Evolutionary conservation across 2,888 invertebrate species (phyloP).

Genomic region (Drosophila atroscutellata): DNA sequence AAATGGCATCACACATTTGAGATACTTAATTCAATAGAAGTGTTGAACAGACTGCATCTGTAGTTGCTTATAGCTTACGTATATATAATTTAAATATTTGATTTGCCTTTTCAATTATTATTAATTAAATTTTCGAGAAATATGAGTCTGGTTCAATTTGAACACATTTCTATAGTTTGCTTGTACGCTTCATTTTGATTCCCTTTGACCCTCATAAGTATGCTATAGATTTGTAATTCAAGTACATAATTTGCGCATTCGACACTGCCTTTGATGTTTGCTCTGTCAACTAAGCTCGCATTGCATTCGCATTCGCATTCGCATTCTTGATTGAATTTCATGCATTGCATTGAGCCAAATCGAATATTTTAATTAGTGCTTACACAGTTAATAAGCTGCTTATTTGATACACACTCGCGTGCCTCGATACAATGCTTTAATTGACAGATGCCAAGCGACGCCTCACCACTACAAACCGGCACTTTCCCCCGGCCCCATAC

Average conservation of each 20-base stretch:
- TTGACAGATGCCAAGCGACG: constrained; percentile 49
- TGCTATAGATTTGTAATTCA: constrained; percentile 42
- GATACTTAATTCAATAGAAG: too few relatives aligned
- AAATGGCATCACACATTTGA: too few relatives aligned
- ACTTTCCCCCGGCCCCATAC: background rate
- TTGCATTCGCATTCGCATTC: constrained; percentile 44
- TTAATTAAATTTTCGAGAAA: background rate
- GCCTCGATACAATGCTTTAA: constrained; percentile 26
- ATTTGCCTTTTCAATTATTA: background rate
- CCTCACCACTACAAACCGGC: background rate
- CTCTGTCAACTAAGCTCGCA: background rate
- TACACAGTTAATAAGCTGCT: constrained; percentile 14
- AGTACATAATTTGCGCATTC: constrained; percentile 18
- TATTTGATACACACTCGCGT: constrained; percentile 9
- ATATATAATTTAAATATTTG: background rate
- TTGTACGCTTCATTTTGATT: background rate
- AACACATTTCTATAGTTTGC: too few relatives aligned
- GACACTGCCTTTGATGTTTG: constrained; percentile 15
- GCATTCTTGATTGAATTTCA: constrained; percentile 3
- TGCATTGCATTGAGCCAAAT: constrained; percentile 25
- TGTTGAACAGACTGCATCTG: too few relatives aligned
- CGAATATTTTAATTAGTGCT: constrained; percentile 38
- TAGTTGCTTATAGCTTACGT: background rate
- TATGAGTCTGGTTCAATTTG: background rate
- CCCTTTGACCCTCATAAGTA: constrained; percentile 41